phyloP scores from a whole-genome alignment of 2,888 invertebrate genomes.

The Chesias legatella region DNA sequence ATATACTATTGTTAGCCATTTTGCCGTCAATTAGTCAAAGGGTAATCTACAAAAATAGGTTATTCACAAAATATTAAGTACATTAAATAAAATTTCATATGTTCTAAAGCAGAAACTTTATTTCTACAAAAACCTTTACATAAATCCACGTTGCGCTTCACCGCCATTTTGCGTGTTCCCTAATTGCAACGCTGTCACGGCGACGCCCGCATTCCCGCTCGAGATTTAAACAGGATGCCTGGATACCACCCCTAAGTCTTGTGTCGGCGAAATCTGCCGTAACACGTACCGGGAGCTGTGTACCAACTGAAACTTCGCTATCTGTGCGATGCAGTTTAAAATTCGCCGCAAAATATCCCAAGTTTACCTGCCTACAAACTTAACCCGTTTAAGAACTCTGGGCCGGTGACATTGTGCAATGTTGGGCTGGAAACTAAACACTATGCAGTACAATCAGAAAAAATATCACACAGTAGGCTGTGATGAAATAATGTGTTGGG shows the following conservation, averaged over 20 bases:
- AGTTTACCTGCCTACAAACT: neutral
- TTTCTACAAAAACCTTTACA: no score
- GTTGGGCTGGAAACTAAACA: no score
- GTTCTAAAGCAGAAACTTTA: no score
- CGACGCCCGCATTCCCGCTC: conserved; percentile 46
- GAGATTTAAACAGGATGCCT: conserved; percentile 49
- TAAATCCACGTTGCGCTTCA: neutral
- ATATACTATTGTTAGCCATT: no score
- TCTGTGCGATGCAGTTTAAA: conserved; percentile 6
- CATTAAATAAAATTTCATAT: no score
- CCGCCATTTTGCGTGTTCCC: conserved; percentile 49
- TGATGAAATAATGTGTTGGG: no score
- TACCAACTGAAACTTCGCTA: conserved; percentile 17
- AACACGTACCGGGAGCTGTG: conserved; percentile 38
- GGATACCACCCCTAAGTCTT: conserved; percentile 49
- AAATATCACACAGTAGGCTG: no score
- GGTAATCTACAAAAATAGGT: no score
- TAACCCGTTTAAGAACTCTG: neutral
- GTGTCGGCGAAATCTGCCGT: conserved; percentile 35
- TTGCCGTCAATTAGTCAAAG: no score
- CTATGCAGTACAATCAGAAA: no score
- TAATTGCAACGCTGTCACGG: conserved; percentile 58
- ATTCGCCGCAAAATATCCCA: conserved; percentile 7
- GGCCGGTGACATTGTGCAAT: no score
- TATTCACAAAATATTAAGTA: no score